These are phyloP conservation scores for Microtus richardsoni DNA, from an alignment of 2,113 vertebrate species.

Conservation along the genomic window DNA sequence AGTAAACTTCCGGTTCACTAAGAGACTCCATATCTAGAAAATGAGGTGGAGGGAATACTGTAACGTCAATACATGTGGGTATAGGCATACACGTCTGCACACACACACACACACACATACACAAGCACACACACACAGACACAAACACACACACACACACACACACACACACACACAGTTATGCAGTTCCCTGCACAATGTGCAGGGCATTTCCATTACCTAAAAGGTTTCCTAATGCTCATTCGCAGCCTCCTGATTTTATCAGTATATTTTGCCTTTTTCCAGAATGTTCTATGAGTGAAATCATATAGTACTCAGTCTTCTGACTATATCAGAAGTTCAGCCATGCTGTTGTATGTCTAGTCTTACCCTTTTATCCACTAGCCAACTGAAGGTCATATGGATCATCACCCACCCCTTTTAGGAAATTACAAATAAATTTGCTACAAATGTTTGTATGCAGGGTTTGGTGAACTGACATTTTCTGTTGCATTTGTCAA, in stretches of 20 bases:
- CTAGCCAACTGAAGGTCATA: not conserved
- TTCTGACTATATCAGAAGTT: not conserved
- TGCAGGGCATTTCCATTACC: not conserved
- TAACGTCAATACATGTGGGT: not conserved
- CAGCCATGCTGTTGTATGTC: not conserved
- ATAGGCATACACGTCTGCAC: not conserved
- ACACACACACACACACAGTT: not conserved
- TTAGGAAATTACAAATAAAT: not conserved
- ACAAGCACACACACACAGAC: not conserved
- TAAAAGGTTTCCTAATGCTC: fast-evolving
- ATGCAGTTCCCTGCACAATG: not conserved
- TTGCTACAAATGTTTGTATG: not conserved
- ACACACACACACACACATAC: not conserved
- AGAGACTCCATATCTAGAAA: not conserved
- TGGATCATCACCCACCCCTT: not conserved
- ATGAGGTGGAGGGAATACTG: not conserved
- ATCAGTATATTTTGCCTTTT: not conserved
- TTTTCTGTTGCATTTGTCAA: not conserved
- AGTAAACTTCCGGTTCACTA: not conserved
- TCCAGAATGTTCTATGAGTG: not conserved
- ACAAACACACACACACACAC: not conserved
- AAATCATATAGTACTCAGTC: not conserved
- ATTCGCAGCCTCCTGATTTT: not conserved
- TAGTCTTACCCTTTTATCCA: not conserved
- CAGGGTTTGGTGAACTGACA: not conserved